Evolutionary conservation across 92 coral and sea anemone species (phyloP).

Genomic region (Palythoa grandiflora): DNA sequence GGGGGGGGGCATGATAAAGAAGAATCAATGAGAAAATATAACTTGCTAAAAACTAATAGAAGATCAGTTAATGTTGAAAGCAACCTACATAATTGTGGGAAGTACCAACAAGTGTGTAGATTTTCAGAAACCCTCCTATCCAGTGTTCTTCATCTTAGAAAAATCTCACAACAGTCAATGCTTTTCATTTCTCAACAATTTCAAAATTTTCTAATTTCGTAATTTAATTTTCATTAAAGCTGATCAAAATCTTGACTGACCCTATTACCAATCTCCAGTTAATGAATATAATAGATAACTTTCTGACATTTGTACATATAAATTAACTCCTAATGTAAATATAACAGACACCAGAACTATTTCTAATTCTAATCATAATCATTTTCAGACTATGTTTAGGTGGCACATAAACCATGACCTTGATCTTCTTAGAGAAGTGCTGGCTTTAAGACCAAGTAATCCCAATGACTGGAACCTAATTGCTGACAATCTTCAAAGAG

Average conservation of each 20-base stretch:
- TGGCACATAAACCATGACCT: slow-evolving; percentile 71
- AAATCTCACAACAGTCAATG: slow-evolving; percentile 46
- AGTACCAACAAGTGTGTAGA: slow-evolving; percentile 21
- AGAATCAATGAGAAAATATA: no score
- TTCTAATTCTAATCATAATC: slow-evolving; percentile 24
- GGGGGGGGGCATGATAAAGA: no score
- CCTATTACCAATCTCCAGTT: not conserved
- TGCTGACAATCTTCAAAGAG: slow-evolving; percentile 54
- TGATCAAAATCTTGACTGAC: not conserved
- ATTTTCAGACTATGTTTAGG: slow-evolving; percentile 65
- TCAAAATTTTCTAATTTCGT: not conserved
- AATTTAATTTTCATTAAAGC: slow-evolving; percentile 12
- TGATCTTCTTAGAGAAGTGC: slow-evolving; percentile 64
- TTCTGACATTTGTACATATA: not conserved
- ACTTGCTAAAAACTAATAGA: no score
- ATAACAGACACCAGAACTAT: not conserved
- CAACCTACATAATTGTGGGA: slow-evolving; percentile 18
- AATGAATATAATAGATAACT: not conserved
- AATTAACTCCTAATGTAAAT: not conserved
- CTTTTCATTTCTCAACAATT: slow-evolving; percentile 11
- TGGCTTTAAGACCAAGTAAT: slow-evolving; percentile 52
- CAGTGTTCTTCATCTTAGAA: slow-evolving; percentile 21
- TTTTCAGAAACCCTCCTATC: slow-evolving; percentile 36
- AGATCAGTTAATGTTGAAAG: no score
- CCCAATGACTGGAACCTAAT: slow-evolving; percentile 62